These are phyloP conservation scores for Erannis defoliaria DNA, from an alignment of 2,888 invertebrate genomes.

Conservation along the genomic window DNA sequence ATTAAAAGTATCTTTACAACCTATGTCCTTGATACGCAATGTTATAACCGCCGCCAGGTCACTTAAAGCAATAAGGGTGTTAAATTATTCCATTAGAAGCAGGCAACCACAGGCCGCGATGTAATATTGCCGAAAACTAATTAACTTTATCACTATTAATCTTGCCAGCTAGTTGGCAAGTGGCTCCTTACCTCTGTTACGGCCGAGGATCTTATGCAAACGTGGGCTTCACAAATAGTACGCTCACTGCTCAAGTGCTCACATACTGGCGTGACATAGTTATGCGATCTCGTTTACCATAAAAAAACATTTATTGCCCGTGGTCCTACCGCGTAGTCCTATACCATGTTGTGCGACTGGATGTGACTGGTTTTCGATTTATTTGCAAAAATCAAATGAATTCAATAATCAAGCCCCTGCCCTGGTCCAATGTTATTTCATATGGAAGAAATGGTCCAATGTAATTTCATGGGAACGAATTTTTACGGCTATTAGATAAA, in stretches of 20 bases:
- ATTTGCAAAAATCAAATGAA: no score
- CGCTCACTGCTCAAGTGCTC: conserved; percentile 1
- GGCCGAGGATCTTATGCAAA: conserved; percentile 38
- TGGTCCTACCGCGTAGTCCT: no score
- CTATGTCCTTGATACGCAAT: neutral
- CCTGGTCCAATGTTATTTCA: no score
- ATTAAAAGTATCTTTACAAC: neutral
- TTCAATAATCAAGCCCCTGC: no score
- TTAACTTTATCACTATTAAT: conserved; percentile 65
- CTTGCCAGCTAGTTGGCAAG: conserved; percentile 54
- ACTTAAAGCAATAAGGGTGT: conserved; percentile 12
- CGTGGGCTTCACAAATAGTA: conserved; percentile 28
- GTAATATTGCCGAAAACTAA: conserved; percentile 60
- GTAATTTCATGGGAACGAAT: no score
- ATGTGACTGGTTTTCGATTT: no score
- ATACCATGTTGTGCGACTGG: no score
- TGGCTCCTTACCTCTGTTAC: conserved; percentile 52
- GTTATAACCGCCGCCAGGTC: conserved; percentile 16
- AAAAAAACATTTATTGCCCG: neutral
- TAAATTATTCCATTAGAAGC: conserved; percentile 64
- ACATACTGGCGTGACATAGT: neutral
- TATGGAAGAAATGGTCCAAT: no score
- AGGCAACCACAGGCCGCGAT: conserved; percentile 42
- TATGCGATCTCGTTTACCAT: neutral
- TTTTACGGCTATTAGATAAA: no score